Conservation (phyloP, 53 echinoderm and acorn worm genomes). For the Temnopleurus reevesii region DNA sequence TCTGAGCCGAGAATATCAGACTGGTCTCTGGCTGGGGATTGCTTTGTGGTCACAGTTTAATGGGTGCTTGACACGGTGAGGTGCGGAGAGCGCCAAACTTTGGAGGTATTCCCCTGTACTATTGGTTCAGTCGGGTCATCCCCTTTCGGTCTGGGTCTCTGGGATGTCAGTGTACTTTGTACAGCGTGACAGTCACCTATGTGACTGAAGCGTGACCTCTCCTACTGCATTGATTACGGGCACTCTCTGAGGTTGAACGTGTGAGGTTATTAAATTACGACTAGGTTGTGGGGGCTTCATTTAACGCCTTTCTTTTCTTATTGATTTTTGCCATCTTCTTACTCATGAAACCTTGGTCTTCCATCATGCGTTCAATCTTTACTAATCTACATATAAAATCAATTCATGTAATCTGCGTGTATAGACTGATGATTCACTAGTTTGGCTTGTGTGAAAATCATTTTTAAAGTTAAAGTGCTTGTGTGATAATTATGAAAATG, state of each 20-base stretch:
- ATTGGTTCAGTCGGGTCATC: constrained; percentile 35
- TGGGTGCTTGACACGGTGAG: constrained; percentile 21
- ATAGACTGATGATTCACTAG: no score
- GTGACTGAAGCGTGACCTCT: constrained; percentile 13
- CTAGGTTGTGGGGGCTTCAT: background rate
- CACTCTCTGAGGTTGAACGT: constrained; percentile 13
- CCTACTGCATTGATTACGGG: background rate
- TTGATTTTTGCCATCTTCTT: background rate
- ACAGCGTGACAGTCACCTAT: constrained; percentile 31
- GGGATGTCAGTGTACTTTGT: constrained; percentile 40
- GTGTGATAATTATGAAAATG: no score
- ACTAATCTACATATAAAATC: background rate
- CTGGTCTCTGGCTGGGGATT: background rate
- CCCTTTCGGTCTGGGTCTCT: background rate
- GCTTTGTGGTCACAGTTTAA: constrained; percentile 19
- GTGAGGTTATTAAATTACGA: background rate
- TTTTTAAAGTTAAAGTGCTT: no score
- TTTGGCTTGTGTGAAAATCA: no score
- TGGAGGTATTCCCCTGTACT: constrained; percentile 21
- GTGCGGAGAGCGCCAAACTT: background rate
- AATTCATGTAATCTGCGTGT: background rate
- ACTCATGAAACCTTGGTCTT: background rate
- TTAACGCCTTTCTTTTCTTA: background rate
- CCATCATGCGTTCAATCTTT: background rate
- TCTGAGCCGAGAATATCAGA: background rate